These are phyloP conservation scores for Helicoverpa armigera DNA, from an alignment of 1,140 invertebrate species.

Conservation along the genomic window DNA sequence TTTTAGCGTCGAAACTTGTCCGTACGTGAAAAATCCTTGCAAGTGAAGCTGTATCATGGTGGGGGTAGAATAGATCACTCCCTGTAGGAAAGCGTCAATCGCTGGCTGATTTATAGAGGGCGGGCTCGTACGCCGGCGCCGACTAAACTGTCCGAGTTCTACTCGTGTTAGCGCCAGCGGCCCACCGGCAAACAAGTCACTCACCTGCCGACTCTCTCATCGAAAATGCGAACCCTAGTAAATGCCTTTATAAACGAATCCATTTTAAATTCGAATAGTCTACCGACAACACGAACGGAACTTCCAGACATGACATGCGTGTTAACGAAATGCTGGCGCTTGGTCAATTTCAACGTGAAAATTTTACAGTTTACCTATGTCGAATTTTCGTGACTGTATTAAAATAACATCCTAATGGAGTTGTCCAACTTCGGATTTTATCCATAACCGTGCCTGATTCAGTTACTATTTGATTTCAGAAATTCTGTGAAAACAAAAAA, in stretches of 20 bases:
- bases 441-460: conserved; percentile 23
- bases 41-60: conserved; percentile 81
- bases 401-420: conserved; percentile 66
- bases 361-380: conserved; percentile 68
- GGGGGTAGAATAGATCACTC: conserved; percentile 84
- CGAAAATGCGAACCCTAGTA: conserved; percentile 82
- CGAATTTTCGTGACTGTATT: conserved; percentile 72
- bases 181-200: conserved; percentile 84
- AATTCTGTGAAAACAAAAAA: conserved; percentile 68
- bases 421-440: conserved; percentile 43
- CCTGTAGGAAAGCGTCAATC: conserved; percentile 85
- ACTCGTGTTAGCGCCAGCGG: conserved; percentile 72
- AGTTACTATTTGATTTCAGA: conserved; percentile 69
- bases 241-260: conserved; percentile 84
- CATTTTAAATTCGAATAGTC: conserved; percentile 84
- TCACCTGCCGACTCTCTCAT: conserved; percentile 83
- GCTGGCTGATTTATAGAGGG: conserved; percentile 83
- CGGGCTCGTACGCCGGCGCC: conserved; percentile 66
- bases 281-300: conserved; percentile 82
- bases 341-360: conserved; percentile 76
- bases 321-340: conserved; percentile 82
- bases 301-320: conserved; percentile 83
- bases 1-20: conserved; percentile 56
- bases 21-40: conserved; percentile 70
- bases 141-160: conserved; percentile 83